These are phyloP conservation scores for Macrobrachium rosenbergii DNA, from an alignment of 1,140 invertebrate genomes.

Conservation along the genomic window DNA sequence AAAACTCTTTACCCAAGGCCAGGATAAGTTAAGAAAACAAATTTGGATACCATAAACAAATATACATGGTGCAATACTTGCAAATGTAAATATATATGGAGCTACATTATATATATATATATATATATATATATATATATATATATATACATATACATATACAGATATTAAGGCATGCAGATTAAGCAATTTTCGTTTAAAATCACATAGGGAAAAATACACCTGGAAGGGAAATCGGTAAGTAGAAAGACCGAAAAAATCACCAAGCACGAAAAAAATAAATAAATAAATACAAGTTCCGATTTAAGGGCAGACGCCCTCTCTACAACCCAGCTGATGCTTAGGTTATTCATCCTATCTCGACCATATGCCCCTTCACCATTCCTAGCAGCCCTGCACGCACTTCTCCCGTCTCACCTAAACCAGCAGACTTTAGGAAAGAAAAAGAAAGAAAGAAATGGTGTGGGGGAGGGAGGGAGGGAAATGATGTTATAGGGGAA, in stretches of 20 bases:
- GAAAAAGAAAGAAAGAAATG: not conserved
- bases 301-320: not conserved
- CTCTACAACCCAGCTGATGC: not conserved
- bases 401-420: not conserved
- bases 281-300: not conserved
- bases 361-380: not conserved
- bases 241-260: not conserved
- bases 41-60: too few species aligned
- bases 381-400: not conserved
- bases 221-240: slow-evolving; percentile 23
- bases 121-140: too few species aligned
- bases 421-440: too few species aligned
- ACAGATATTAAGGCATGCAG: too few species aligned
- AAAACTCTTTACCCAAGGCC: too few species aligned
- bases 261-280: not conserved
- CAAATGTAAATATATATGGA: too few species aligned
- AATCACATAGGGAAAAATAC: too few species aligned
- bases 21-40: too few species aligned
- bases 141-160: too few species aligned
- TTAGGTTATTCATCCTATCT: not conserved
- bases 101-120: too few species aligned
- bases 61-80: too few species aligned
- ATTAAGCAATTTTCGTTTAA: not conserved
- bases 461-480: not conserved
- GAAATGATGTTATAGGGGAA: too few species aligned